A percentile compares a stretch with the other conserved stretches of the same genome.
phyloP scores from a whole-genome alignment of 2,113 vertebrate genomes.

The Myotis lucifugus region DNA sequence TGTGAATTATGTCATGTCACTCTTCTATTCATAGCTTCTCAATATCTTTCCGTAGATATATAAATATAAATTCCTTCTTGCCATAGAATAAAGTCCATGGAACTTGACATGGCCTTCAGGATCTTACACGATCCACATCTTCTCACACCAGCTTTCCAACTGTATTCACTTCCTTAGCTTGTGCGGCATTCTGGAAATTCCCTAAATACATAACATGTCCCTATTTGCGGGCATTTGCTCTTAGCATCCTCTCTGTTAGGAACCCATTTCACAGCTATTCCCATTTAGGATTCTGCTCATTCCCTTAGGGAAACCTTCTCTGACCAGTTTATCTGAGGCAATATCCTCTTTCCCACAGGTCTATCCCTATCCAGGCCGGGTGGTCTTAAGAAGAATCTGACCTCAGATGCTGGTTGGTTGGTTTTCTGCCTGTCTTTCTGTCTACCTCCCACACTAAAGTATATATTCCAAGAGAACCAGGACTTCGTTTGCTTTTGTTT shows the following conservation, averaged over 20 bases:
- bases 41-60: neutral
- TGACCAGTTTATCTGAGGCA: neutral
- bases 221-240: neutral
- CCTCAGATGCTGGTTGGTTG: neutral
- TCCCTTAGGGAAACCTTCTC: neutral
- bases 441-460: neutral
- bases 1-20: neutral
- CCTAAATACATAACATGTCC: neutral
- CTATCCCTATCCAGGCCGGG: neutral
- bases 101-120: neutral
- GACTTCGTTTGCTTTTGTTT: neutral
- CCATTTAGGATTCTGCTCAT: neutral
- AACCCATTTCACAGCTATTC: neutral
- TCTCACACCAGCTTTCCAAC: neutral
- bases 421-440: neutral
- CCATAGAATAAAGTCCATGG: neutral
- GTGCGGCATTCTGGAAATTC: neutral
- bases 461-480: neutral
- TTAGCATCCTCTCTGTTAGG: neutral
- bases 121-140: neutral
- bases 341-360: neutral
- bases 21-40: slow-evolving; percentile 18
- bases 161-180: neutral
- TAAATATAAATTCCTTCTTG: neutral
- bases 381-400: neutral